Base-by-base conservation (phyloP, 2,113 vertebrate genomes). In the Phyllopteryx taeniolatus region DNA sequence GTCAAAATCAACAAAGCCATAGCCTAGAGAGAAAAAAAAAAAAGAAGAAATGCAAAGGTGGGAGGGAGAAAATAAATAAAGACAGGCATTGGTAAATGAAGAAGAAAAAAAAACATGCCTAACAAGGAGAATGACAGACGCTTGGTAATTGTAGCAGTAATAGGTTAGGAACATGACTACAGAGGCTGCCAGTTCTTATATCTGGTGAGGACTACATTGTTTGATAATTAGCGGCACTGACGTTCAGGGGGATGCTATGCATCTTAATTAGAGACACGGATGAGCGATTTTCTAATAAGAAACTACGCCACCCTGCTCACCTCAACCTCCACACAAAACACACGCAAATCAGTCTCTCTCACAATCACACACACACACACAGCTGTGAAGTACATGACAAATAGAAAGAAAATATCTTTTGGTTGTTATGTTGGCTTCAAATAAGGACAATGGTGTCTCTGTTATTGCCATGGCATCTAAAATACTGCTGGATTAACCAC, bases 1-100 rank as follows among this genome's bases (percentile, higher is more conserved):
- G 93, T 98, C 96, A 83, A 98, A 98, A 92, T 98, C 96, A 91
- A 98, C 96, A 92, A 98, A 98, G 84, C 96, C 96, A 39, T 98
- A 98, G 81, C 96, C 96, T 98, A 88, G 49, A 91, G 90, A 86
- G 57, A 74, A 63, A 39, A 20, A 74, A 63, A 39, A 20, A 54
- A 3, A 59, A 56, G 19, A 60, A 61, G 56, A 66, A 66, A 66
- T 66, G 43, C 44, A 66, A 49, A 46, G 46, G 71, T 62, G 61
- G 47, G 27, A 44, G 43, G 84, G 86, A 74, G 42, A 70, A 70
- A 44, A 47, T 33, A 20, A 62, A 57, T 65, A 75, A 60, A 81
- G 68, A 73, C 11, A 31, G 39, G 70, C 79, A 79, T 86, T 85
- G 85, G 80, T 76, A 74, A 61, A 62, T 74, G 72, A 71, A 83